These are phyloP conservation scores for Micrasema minimum DNA, from an alignment of 1,140 invertebrate species.

Conservation along the genomic window DNA sequence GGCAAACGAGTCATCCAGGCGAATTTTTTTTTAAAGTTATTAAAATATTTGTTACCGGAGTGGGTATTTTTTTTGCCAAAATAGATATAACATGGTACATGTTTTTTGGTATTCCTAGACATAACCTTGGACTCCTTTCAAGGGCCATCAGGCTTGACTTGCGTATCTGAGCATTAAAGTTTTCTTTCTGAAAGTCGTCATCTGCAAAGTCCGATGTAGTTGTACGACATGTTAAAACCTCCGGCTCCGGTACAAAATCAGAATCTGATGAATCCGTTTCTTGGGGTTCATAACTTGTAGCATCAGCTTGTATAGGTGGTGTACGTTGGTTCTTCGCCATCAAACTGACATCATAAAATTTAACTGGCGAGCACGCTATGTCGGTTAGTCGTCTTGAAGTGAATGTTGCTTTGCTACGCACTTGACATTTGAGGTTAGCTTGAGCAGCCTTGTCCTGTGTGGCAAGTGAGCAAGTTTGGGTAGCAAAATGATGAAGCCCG, in stretches of 20 bases:
- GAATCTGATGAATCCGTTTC: too few relatives aligned
- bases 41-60: too few relatives aligned
- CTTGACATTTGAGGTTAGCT: background rate
- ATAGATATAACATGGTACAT: background rate
- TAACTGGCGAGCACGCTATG: background rate
- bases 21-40: background rate
- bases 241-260: background rate
- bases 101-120: too few relatives aligned
- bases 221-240: background rate
- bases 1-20: background rate
- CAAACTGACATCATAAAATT: background rate
- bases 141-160: background rate
- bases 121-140: too few relatives aligned
- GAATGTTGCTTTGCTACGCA: conserved; percentile 3
- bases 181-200: conserved; percentile 1
- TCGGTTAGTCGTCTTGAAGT: background rate
- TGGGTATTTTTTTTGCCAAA: too few relatives aligned
- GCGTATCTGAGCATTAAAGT: background rate
- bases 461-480: background rate
- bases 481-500: too few relatives aligned
- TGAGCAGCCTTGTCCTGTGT: conserved; percentile 2
- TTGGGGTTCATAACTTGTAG: background rate
- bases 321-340: background rate
- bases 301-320: background rate
- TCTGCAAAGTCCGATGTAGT: background rate